Evolutionary conservation across 2,113 vertebrate species (phyloP).

Genomic region (Phalacrocorax pelagicus): DNA sequence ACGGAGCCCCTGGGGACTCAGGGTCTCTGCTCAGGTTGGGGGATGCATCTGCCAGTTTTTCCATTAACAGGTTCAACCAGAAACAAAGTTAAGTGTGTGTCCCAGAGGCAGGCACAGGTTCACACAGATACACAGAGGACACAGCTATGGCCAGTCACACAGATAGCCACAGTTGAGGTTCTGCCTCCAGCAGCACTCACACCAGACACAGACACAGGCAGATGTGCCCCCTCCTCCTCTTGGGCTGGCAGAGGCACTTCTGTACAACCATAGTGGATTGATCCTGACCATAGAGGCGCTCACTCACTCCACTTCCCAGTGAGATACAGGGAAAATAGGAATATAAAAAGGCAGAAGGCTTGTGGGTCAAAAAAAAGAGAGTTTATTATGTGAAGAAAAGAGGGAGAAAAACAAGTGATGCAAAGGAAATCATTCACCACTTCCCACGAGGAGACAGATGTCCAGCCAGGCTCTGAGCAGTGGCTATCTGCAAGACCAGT

Average conservation of each 20-base stretch:
- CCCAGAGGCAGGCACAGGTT: background rate
- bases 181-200: background rate
- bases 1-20: fast-evolving
- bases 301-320: background rate
- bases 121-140: background rate
- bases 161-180: fast-evolving
- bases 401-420: background rate
- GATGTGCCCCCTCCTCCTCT: background rate
- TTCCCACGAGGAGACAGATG: background rate
- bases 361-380: background rate
- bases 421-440: background rate
- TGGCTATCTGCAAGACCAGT: too few species aligned
- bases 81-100: background rate
- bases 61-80: background rate
- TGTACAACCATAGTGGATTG: background rate
- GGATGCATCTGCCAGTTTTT: background rate
- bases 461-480: background rate
- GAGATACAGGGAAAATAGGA: background rate
- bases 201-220: background rate
- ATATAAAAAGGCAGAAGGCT: background rate
- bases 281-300: background rate
- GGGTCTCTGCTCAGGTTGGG: background rate
- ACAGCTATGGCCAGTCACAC: fast-evolving
- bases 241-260: background rate
- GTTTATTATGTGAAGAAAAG: background rate